Evolutionary conservation across 1,140 invertebrate species (phyloP), one percentile per base, ranked within the genome.

Genomic region (Hylaeus volcanicus): DNA sequence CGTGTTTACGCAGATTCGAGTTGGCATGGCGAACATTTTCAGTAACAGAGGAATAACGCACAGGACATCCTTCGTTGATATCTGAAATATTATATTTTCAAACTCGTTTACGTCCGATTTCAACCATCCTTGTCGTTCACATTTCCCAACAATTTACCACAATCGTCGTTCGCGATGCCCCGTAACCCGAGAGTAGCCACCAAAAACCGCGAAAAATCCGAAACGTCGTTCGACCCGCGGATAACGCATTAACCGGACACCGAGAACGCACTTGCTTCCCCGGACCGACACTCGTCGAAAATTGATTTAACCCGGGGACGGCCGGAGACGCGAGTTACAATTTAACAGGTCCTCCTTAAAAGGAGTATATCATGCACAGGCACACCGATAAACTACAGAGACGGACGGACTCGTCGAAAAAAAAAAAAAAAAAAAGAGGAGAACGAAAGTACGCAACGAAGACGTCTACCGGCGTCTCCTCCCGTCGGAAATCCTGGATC

Each of bases 401-500:
- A 51, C 9, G 15, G 12, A 55, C 37, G 48, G 39, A 15, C 15
- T 48, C 41, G 26, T 48, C 43, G 45, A 43, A 26, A 37, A 12
- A 3, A 26, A 26, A 12, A 3, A 26, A 26, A n/a, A 60, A n/a
- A 26, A 26, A 55, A 65, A 68, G 15, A 70, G 11, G 73, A 75
- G 77, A 75, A 68, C 12, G 64, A 76, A 56, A 63, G 78, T 75
- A 71, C 64, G 75, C 74, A 55, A 70, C 81, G 81, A 81, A 63
- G 81, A 63, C 63, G 84, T 69, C 76, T 63, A 61, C 81, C 84
- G 82, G 83, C 76, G 85, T 89, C 85, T 89, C 85, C 85, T 86
- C 83, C 84, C 88, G 85, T 89, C 89, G 90, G 91, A 92, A 91
- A 92, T 91, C 89, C 90, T 91, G 88, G 87, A 91, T 91, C 88